Evolutionary conservation across 2,113 vertebrate genomes (phyloP).

Genomic region (Suricata suricatta): DNA sequence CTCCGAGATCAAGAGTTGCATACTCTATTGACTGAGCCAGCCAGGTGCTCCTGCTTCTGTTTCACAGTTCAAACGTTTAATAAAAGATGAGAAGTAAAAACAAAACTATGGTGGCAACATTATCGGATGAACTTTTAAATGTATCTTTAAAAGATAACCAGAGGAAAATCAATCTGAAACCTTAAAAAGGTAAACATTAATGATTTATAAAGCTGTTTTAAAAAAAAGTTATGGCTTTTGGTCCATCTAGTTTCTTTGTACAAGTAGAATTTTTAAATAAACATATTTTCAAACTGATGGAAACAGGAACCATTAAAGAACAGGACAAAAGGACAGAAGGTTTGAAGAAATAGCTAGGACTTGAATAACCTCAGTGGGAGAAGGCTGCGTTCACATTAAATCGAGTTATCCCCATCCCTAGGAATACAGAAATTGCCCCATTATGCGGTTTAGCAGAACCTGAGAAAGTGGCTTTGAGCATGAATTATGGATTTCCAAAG

Average conservation of each 20-base stretch:
- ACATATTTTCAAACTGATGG: constrained; percentile 39
- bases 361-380: constrained; percentile 45
- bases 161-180: constrained; percentile 45
- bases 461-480: constrained; percentile 66
- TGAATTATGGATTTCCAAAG: constrained; percentile 71
- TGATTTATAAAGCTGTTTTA: not conserved
- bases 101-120: constrained; percentile 30
- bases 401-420: not conserved
- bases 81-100: constrained; percentile 40
- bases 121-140: constrained; percentile 48
- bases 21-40: not conserved
- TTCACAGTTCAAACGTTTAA: constrained; percentile 46
- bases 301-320: constrained; percentile 47
- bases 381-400: constrained; percentile 47
- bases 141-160: constrained; percentile 55
- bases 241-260: not conserved
- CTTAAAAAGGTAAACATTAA: constrained; percentile 49
- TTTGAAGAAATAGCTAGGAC: not conserved
- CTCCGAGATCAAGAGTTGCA: not conserved
- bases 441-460: constrained; percentile 68
- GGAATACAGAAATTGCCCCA: constrained; percentile 64
- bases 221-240: not conserved
- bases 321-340: constrained; percentile 50
- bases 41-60: not conserved
- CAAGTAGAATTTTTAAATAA: constrained; percentile 41